Conservation (phyloP, 2,113 vertebrate species). For the Vireo altiloquus region DNA sequence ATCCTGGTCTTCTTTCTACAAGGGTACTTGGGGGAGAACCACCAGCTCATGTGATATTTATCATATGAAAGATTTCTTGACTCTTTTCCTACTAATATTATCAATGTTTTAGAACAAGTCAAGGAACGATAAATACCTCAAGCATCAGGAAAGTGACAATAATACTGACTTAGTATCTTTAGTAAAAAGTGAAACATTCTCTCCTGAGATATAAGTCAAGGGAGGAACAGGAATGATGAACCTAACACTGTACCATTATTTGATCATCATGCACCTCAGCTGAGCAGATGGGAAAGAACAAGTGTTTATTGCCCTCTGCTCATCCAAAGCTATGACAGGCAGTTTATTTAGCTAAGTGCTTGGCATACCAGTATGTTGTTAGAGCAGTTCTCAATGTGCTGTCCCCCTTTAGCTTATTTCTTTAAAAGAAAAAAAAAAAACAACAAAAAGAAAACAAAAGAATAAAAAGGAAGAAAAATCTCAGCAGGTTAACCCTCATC, state of each 20-base stretch:
- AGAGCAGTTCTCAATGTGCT: conserved; percentile 33
- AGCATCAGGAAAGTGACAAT: conserved; percentile 57
- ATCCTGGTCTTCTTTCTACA: conserved; percentile 5
- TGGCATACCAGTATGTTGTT: conserved; percentile 29
- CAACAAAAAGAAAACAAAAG: not conserved
- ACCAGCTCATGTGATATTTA: not conserved
- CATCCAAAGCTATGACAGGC: conserved; percentile 28
- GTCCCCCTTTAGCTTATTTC: conserved; percentile 39
- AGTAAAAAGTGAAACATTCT: conserved; percentile 56
- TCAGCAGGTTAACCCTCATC: conserved; percentile 83
- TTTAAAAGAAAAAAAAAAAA: not conserved
- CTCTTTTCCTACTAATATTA: conserved; percentile 14
- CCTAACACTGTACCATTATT: conserved; percentile 66
- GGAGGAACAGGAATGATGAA: conserved; percentile 50
- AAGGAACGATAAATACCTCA: conserved; percentile 48
- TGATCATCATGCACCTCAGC: conserved; percentile 57
- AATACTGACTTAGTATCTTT: conserved; percentile 76
- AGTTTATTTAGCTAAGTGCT: conserved; percentile 40
- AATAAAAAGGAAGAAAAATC: not conserved
- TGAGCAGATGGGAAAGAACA: conserved; percentile 40
- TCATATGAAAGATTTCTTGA: not conserved
- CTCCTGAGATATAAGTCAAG: conserved; percentile 70
- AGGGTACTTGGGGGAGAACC: not conserved
- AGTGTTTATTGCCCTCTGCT: conserved; percentile 12
- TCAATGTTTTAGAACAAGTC: conserved; percentile 25